Percentiles rank a stretch among this genome's conserved stretches.
phyloP scores from a whole-genome alignment of 2,113 vertebrate species.

The Xiphorhynchus elegans region DNA sequence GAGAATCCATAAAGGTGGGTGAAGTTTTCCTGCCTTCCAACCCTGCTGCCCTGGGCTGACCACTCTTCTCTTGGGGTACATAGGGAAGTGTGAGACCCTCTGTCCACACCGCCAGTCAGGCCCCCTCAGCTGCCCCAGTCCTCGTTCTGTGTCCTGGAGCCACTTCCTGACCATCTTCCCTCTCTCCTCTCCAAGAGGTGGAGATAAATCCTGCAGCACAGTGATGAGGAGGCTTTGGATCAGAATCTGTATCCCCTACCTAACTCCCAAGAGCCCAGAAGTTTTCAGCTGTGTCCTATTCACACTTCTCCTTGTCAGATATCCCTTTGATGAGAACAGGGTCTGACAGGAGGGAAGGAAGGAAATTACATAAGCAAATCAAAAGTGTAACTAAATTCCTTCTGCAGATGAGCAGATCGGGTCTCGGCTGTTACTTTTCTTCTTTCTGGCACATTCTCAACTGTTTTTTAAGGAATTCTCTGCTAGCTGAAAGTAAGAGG shows the following conservation, averaged over 20 bases:
- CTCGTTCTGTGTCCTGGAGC: not conserved
- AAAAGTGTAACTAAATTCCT: slow-evolving; percentile 40
- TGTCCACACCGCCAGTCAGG: not conserved
- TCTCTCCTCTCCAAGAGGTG: not conserved
- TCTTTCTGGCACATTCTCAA: slow-evolving; percentile 24
- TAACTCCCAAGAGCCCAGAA: slow-evolving; percentile 15
- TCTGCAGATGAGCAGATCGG: slow-evolving; percentile 18
- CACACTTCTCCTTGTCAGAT: slow-evolving; percentile 39
- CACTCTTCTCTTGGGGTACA: not conserved
- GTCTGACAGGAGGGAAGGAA: slow-evolving; percentile 15
- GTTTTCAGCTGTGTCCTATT: slow-evolving; percentile 42
- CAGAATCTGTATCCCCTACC: not conserved
- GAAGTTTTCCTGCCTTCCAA: not conserved
- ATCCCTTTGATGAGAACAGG: not conserved
- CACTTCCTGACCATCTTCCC: not conserved
- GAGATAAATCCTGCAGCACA: not conserved
- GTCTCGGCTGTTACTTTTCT: not conserved
- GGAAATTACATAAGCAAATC: slow-evolving; percentile 44
- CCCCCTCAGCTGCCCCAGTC: not conserved
- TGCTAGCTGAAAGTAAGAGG: not conserved
- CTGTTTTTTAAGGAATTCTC: slow-evolving; percentile 1
- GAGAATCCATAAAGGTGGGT: not conserved
- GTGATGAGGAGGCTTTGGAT: not conserved
- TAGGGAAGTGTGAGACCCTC: rapidly evolving
- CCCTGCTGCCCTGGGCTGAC: not conserved